These are phyloP conservation scores for Brachionus manjavacas DNA, from an alignment of 1,140 invertebrate genomes.

Conservation along the genomic window DNA sequence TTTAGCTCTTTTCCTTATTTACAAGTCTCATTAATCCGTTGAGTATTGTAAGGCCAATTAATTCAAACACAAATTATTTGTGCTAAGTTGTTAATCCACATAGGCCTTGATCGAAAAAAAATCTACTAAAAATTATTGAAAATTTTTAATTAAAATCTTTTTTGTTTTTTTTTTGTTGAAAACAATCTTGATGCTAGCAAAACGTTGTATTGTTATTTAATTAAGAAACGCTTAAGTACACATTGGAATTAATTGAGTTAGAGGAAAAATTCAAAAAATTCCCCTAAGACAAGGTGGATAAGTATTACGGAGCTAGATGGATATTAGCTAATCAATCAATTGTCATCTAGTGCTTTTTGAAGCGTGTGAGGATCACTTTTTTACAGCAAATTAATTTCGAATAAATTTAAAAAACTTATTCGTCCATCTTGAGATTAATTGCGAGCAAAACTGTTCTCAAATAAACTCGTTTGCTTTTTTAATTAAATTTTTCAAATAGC, in stretches of 20 bases:
- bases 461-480: background rate
- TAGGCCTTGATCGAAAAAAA: background rate
- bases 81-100: background rate
- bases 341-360: background rate
- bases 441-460: background rate
- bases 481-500: constrained; percentile 29
- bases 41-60: background rate
- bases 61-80: background rate
- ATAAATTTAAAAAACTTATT: background rate
- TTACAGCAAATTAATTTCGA: constrained; percentile 4
- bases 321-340: constrained; percentile 30
- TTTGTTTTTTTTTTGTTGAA: background rate
- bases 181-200: background rate
- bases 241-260: background rate
- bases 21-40: background rate
- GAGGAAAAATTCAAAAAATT: background rate
- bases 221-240: constrained; percentile 21
- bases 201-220: constrained; percentile 14
- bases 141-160: background rate
- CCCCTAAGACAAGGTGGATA: background rate
- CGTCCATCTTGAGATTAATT: constrained; percentile 15
- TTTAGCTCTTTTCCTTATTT: background rate
- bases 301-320: background rate
- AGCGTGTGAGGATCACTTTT: background rate
- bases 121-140: background rate